Evolutionary conservation across 1,140 invertebrate species (phyloP), one percentile per base, ranked within the genome.

Genomic region (Ptiloglossa arizonensis): DNA sequence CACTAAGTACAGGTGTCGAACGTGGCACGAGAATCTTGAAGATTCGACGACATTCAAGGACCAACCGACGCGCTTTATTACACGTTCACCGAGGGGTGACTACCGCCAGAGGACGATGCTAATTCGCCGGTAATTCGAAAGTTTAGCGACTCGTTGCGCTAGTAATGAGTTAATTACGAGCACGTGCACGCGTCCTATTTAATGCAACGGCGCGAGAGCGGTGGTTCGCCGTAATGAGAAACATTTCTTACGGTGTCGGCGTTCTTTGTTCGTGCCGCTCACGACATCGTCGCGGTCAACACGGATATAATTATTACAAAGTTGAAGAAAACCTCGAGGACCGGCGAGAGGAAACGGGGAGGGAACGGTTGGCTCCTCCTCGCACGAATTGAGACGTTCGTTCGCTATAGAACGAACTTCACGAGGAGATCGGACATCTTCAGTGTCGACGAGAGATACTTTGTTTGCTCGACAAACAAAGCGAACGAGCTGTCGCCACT

Each of bases 81-180:
- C n/a, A n/a, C 22, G 24, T 38, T 44, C 9, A n/a, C 1, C 1
- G 1, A 57, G 24, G 19, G 22, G 52, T 11, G 52, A 56, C 2
- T 15, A 15, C 5, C 0, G 17, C 15, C 24, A 19, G 19, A 19
- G 24, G 57, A 8, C 48, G 38, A 73, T 60, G 66, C 48, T 79
- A 82, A 83, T 79, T 72, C 44, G 48, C 27, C 46, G 48, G 57
- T 75, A 69, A 68, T 60, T 68, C 50, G 70, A 59, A 68, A 46
- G 76, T 64, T 60, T 83, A 83, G 76, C 81, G 35, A 64, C 46
- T 83, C 64, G 70, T 78, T 64, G 69, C 57, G 50, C 62, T 71
- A 71, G 70, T 85, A 82, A 86, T 78, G 79, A 82, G 83, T 85
- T 86, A 86, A 85, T 86, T 85, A 85, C 70, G 66, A 81, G 79